Conservation (phyloP, 1,140 invertebrate genomes). For the Plectrocnemia conspersa region DNA sequence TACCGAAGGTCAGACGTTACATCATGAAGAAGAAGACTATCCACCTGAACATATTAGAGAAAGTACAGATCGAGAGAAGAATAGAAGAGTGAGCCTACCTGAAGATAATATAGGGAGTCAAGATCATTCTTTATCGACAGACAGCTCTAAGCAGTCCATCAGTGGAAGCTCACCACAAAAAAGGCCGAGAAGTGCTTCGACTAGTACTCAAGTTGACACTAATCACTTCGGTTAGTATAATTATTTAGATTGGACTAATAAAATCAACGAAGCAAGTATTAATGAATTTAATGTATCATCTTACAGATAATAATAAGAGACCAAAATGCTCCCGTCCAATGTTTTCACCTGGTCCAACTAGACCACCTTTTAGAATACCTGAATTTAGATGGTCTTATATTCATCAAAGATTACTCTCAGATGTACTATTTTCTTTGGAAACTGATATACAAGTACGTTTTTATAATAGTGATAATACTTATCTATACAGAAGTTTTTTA, state of each 20-base stretch:
- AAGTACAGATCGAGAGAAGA: conserved; percentile 45
- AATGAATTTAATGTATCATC: conserved; percentile 8
- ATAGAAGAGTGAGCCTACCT: conserved; percentile 60
- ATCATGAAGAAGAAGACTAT: conserved; percentile 39
- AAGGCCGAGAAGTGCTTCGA: conserved; percentile 68
- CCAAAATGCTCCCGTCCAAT: conserved; percentile 63
- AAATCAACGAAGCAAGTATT: neutral
- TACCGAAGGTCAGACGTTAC: conserved; percentile 39
- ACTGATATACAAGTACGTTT: conserved; percentile 88
- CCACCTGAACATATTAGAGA: conserved; percentile 40
- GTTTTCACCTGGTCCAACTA: conserved; percentile 91
- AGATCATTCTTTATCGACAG: conserved; percentile 38
- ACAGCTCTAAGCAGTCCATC: conserved; percentile 34
- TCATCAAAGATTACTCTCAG: conserved; percentile 92
- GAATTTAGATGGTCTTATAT: conserved; percentile 99
- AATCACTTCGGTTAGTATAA: conserved; percentile 72
- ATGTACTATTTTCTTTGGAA: conserved; percentile 95
- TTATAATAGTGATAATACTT: neutral
- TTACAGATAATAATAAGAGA: conserved; percentile 38
- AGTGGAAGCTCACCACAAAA: conserved; percentile 53
- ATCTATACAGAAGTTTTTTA: conserved; percentile 1
- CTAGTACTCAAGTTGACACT: conserved; percentile 73
- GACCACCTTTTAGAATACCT: conserved; percentile 96
- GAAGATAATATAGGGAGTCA: conserved; percentile 54
- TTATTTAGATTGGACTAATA: too few species aligned